Conservation (phyloP, 2,888 invertebrate species). For the Mesorhabditis sp. region DNA sequence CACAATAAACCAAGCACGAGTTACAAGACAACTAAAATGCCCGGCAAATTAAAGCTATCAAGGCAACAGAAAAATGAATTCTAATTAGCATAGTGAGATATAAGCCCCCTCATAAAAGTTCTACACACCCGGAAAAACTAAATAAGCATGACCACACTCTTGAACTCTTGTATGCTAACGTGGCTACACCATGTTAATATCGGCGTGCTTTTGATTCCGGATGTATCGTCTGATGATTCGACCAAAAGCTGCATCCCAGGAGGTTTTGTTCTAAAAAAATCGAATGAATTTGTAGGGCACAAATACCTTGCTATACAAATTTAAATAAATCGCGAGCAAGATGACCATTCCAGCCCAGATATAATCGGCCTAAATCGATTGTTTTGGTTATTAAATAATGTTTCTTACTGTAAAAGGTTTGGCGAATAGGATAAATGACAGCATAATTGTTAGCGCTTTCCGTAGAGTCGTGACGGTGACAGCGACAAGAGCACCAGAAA, state of each 20-base stretch:
- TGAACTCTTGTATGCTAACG: too few species aligned
- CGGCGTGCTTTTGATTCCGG: neutral
- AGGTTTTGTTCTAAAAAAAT: neutral
- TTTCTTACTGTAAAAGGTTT: slow-evolving; percentile 79
- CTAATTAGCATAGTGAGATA: too few species aligned
- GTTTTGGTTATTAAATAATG: slow-evolving; percentile 1
- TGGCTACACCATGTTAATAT: neutral
- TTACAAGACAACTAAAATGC: too few species aligned
- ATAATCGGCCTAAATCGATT: slow-evolving; percentile 68
- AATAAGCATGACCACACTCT: too few species aligned
- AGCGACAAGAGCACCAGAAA: slow-evolving; percentile 82
- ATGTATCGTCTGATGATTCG: neutral
- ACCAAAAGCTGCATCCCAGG: neutral
- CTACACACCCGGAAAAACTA: too few species aligned
- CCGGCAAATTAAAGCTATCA: too few species aligned
- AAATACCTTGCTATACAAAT: slow-evolving; percentile 70
- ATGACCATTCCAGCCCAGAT: slow-evolving; percentile 86
- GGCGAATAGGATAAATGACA: slow-evolving; percentile 87
- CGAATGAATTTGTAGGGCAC: neutral
- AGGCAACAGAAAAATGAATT: too few species aligned
- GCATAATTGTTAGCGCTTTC: slow-evolving; percentile 77
- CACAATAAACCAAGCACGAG: too few species aligned
- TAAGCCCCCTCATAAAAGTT: too few species aligned
- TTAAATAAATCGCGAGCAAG: slow-evolving; percentile 85
- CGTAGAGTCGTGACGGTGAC: slow-evolving; percentile 70